Base-by-base conservation (phyloP, 2,113 vertebrate species). In the Cebus imitator region DNA sequence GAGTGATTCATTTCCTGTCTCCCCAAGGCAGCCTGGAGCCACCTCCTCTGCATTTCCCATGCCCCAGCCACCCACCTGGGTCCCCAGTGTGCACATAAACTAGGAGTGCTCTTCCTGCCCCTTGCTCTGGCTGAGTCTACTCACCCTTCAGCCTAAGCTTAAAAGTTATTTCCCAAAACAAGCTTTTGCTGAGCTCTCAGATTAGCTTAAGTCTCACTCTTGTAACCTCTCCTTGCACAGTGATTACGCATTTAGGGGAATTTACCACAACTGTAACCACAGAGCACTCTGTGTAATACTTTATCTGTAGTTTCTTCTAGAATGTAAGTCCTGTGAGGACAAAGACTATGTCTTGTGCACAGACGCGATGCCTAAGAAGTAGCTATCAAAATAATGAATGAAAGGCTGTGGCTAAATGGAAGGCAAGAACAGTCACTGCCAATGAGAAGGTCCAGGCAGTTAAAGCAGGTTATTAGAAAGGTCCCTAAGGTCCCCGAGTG, bases 41-140 rank as follows among this genome's bases (percentile, higher is more conserved):
- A 25, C n/a, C 4, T 1, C 13, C 5, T 58, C 32, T 75, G 61
- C 14, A 30, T 70, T 78, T 23, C 23, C 50, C 11, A 35, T 2
- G 6, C 35, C 35, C n/a, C 23, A 66, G 76, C 27, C 75, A 90
- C 40, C 30, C 1, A 45, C 12, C 10, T 40, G 4, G 8, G 55
- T 64, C 45, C 10, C 25, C 13, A 43, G 4, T 3, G 0, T 32
- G 17, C 43, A 37, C 0, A 13, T 4, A 4, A 5, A 23, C 2
- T 23, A 66, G 5, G 50, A n/a, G 45, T 8, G 9, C 23, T 35
- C 55, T 35, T 45, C 40, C 2, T 37, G 45, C 9, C 10, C 43
- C 57, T 78, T 45, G 45, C 35, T 75, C 70, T 52, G 17, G 20
- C 23, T 64, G 72, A 58, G 37, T 25, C 20, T 32, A 35, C 11